phyloP scores from a whole-genome alignment of 23 tunicate species.

The Ascidia mentula region DNA sequence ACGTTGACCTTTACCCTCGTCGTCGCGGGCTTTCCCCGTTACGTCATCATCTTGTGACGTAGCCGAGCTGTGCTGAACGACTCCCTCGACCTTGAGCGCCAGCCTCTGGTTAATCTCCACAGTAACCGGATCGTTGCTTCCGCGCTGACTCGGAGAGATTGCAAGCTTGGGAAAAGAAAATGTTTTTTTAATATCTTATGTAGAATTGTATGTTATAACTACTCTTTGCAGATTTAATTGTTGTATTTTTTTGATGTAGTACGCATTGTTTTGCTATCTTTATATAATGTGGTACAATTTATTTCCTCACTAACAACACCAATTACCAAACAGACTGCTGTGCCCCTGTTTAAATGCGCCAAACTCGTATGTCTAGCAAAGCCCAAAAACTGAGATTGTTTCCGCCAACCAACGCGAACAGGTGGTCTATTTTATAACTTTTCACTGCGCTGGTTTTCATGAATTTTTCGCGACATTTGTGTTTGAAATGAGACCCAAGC shows the following conservation, averaged over 20 bases:
- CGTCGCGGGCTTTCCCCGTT: constrained; percentile 16
- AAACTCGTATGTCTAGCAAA: too few species aligned
- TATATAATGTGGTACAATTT: too few species aligned
- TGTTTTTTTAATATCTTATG: not conserved
- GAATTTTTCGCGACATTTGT: too few species aligned
- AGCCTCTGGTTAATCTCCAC: constrained; percentile 67
- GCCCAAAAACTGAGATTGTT: too few species aligned
- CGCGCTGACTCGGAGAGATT: constrained; percentile 74
- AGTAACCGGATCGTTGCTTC: constrained; percentile 53
- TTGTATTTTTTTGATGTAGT: not conserved
- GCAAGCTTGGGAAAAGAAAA: constrained; percentile 50
- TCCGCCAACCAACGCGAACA: too few species aligned
- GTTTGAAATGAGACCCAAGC: too few species aligned
- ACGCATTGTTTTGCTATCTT: too few species aligned
- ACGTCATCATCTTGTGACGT: constrained; percentile 27
- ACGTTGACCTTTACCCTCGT: not conserved
- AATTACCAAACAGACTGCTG: too few species aligned
- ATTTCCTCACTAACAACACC: too few species aligned
- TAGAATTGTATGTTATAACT: not conserved
- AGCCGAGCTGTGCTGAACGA: constrained; percentile 45
- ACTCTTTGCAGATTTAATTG: not conserved
- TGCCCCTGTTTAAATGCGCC: too few species aligned
- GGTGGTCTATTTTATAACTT: too few species aligned
- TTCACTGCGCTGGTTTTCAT: too few species aligned
- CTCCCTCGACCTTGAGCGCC: constrained; percentile 92